These are phyloP conservation scores for Chaetodon trifasciatus DNA, from an alignment of 2,797 vertebrate genomes.

Conservation along the genomic window DNA sequence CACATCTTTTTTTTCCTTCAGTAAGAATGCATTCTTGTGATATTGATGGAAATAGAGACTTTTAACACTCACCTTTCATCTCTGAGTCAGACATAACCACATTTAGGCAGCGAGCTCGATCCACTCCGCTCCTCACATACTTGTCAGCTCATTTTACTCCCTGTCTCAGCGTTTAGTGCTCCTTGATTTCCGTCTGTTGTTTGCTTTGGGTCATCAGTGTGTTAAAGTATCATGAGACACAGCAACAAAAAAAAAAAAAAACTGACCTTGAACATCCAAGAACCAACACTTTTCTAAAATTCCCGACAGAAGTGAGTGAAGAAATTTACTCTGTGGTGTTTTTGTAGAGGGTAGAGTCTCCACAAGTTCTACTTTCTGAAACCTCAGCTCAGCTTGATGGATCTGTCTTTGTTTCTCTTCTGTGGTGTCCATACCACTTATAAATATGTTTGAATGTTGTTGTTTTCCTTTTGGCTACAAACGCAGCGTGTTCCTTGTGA, in stretches of 20 bases:
- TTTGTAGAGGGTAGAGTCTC: no score
- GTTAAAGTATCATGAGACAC: neutral
- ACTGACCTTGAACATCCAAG: no score
- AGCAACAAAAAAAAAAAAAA: no score
- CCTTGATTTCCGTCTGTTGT: neutral
- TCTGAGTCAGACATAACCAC: slow-evolving; percentile 11
- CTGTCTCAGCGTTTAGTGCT: neutral
- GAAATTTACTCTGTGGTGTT: no score
- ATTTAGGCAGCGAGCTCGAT: neutral
- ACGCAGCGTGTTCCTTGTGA: no score
- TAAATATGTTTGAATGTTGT: no score
- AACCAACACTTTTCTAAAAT: neutral
- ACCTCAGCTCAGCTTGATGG: no score
- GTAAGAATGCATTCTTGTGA: neutral
- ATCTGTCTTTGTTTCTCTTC: no score
- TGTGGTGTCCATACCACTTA: no score
- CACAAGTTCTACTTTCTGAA: no score
- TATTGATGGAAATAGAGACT: neutral
- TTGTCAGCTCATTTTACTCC: slow-evolving; percentile 6
- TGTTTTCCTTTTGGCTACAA: no score
- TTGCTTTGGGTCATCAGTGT: neutral
- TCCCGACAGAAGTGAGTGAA: neutral
- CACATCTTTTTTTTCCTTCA: neutral
- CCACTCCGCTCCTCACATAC: slow-evolving; percentile 1
- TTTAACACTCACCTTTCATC: neutral